Percentiles rank a stretch among this genome's conserved stretches.
Evolutionary conservation across 2,113 vertebrate genomes (phyloP).

Genomic region (Apteryx mantelli): DNA sequence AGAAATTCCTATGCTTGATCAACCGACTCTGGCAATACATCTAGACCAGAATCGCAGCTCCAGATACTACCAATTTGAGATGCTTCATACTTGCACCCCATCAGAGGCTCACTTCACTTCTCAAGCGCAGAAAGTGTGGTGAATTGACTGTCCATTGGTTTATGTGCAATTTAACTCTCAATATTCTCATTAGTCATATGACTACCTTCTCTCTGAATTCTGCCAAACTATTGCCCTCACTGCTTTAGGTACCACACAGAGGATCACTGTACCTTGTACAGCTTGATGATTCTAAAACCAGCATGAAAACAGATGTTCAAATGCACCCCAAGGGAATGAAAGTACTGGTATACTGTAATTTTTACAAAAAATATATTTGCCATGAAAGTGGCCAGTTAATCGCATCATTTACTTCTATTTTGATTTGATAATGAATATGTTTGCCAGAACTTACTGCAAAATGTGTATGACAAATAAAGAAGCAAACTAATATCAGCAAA

Average conservation of each 20-base stretch:
- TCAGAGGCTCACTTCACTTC: background rate
- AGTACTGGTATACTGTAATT: background rate
- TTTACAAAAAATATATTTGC: background rate
- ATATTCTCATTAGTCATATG: background rate
- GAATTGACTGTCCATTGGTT: background rate
- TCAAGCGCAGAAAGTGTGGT: background rate
- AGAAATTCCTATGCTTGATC: background rate
- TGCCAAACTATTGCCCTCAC: background rate
- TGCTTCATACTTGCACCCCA: background rate
- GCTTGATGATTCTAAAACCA: background rate
- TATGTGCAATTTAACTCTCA: background rate
- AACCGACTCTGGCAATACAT: background rate
- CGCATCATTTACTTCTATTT: background rate
- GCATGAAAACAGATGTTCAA: background rate
- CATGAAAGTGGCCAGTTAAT: background rate
- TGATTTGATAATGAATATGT: background rate
- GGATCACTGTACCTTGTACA: background rate
- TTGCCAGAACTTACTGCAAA: background rate
- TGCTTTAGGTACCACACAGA: background rate
- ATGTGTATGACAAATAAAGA: background rate
- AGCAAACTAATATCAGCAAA: background rate
- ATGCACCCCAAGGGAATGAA: background rate
- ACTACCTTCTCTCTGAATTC: background rate
- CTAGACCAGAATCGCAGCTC: background rate
- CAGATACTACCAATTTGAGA: background rate